Evolutionary conservation across 2,888 invertebrate species (phyloP).

Genomic region (Germaria angustata): DNA sequence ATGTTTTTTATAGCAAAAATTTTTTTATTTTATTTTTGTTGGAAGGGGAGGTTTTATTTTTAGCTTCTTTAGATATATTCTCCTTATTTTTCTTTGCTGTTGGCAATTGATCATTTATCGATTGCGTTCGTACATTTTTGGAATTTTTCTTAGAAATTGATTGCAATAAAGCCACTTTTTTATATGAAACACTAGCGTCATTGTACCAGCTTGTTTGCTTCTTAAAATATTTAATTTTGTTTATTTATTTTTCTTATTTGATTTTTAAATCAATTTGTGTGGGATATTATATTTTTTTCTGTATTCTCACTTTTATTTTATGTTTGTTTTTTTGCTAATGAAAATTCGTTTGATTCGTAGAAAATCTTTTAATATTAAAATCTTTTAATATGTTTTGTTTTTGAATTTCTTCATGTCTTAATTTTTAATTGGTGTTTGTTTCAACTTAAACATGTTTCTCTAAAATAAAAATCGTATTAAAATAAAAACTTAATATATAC

Average conservation of each 20-base stretch:
- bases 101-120: slow-evolving; percentile 54
- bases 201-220: slow-evolving; percentile 57
- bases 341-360: slow-evolving; percentile 22
- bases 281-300: background rate
- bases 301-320: background rate
- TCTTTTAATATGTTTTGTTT: slow-evolving; percentile 16
- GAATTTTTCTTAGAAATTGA: slow-evolving; percentile 63
- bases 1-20: background rate
- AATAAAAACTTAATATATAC: background rate
- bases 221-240: slow-evolving; percentile 36
- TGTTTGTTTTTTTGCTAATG: background rate
- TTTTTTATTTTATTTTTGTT: slow-evolving; percentile 10
- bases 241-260: slow-evolving; percentile 3
- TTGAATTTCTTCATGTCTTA: slow-evolving; percentile 39
- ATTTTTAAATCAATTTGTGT: slow-evolving; percentile 29
- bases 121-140: slow-evolving; percentile 65
- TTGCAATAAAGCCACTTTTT: slow-evolving; percentile 64
- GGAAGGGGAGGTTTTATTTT: slow-evolving; percentile 20
- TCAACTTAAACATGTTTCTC: slow-evolving; percentile 33
- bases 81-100: background rate
- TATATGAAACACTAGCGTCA: slow-evolving; percentile 54
- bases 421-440: background rate
- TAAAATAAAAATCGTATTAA: slow-evolving; percentile 26
- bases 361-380: slow-evolving; percentile 29
- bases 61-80: background rate